Evolutionary conservation across 2,113 vertebrate species (phyloP), one percentile per base, ranked within the genome.

Genomic region (Osmerus eperlanus): DNA sequence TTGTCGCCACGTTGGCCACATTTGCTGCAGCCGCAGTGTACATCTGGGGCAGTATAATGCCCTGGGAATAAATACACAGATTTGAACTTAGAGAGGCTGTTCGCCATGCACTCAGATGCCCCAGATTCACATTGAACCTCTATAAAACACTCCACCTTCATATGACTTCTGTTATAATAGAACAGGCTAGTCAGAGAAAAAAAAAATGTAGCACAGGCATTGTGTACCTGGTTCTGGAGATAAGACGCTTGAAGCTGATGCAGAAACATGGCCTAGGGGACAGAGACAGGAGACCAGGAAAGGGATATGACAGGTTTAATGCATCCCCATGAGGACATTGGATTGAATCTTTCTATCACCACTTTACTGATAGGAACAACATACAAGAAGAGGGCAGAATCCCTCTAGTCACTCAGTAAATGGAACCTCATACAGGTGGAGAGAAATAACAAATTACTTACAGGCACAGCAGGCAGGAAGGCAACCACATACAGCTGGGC

Each of bases 401-500:
- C 25, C 12, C 64, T 47, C 15, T 8, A 13, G 32, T n/a, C 36
- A 65, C 41, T 15, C 9, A 47, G 3, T 60, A 15, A 63, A 65
- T 56, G 25, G 55, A 59, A 25, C n/a, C 61, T 65, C 18, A 59
- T 64, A 29, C 8, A 13, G 63, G 54, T 47, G n/a, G 62, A 4
- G 15, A 16, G 62, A 74, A 78, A 21, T 62, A 74, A 71, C n/a
- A 21, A 9, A 67, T 8, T 54, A 93, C 96, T 96, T 86, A 98
- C 96, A 3, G 96, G 96, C 66, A 99, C 93, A 3, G 95, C 96
- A 66, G 96, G 96, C 54, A 96, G 85, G 78, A 93, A 98, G 73
- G 92, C 91, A 81, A 86, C 90, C 65, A 97, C 94, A 4, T 99
- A 99, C 56, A 94, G 32, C 84, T 98, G 95, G 9, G 96, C 94